These are phyloP conservation scores for Papilio gigon DNA, from an alignment of 2,888 invertebrate species.

Conservation along the genomic window DNA sequence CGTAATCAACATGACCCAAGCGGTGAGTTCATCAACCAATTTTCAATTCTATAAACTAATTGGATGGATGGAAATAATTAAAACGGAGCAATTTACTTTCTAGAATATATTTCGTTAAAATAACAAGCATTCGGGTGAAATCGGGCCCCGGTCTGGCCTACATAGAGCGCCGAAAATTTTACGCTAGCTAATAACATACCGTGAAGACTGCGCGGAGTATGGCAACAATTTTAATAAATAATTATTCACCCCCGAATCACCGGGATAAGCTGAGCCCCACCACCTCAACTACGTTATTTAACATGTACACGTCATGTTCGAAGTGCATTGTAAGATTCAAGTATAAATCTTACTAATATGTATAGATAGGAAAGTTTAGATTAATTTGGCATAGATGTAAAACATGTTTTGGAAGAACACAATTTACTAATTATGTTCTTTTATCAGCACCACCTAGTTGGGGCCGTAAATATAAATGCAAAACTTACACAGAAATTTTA, in stretches of 20 bases:
- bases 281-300: conserved; percentile 19
- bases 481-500: neutral
- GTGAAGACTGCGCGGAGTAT: conserved; percentile 56
- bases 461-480: neutral
- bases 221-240: conserved; percentile 77
- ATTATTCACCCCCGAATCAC: conserved; percentile 62
- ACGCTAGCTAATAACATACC: conserved; percentile 55
- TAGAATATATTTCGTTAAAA: conserved; percentile 45
- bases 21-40: neutral
- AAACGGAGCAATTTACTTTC: neutral
- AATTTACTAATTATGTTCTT: too few species aligned
- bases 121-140: conserved; percentile 50
- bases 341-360: too few species aligned
- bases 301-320: conserved; percentile 15
- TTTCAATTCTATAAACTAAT: neutral
- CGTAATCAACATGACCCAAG: too few species aligned
- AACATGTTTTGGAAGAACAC: too few species aligned
- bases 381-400: too few species aligned
- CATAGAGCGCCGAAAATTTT: conserved; percentile 56
- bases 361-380: too few species aligned
- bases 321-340: conserved; percentile 17
- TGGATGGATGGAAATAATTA: neutral
- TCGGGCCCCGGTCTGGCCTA: conserved; percentile 49
- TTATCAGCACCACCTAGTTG: too few species aligned
- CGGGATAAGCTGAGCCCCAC: conserved; percentile 66